Evolutionary conservation across 2,113 vertebrate species (phyloP).

Genomic region (Tinamus guttatus): DNA sequence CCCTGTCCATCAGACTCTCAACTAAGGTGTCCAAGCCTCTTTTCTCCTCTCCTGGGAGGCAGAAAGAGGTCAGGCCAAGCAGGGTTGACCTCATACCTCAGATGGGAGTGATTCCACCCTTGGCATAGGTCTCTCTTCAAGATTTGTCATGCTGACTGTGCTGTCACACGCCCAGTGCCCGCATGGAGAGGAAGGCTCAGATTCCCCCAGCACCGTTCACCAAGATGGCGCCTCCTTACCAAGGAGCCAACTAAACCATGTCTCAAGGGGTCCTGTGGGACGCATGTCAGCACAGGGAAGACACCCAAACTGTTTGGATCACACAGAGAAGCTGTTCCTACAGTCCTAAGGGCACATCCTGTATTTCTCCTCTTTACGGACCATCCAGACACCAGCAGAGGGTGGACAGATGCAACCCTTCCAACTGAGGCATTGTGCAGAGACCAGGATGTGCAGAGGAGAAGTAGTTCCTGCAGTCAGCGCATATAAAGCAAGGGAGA

Average conservation of each 20-base stretch:
- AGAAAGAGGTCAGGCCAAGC: neutral
- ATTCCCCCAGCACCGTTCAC: neutral
- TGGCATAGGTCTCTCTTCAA: neutral
- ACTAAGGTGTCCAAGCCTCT: neutral
- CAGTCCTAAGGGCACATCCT: neutral
- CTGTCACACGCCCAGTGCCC: neutral
- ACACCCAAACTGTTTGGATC: neutral
- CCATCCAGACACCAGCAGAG: neutral
- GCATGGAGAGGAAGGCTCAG: neutral
- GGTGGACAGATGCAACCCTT: neutral
- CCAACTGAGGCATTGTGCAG: neutral
- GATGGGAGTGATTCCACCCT: accelerated
- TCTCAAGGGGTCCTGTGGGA: neutral
- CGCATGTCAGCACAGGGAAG: neutral
- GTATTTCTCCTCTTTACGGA: accelerated
- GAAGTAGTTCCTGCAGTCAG: neutral
- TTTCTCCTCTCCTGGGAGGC: neutral
- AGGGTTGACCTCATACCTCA: neutral
- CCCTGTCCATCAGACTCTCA: neutral
- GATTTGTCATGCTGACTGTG: neutral
- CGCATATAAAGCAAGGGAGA: neutral
- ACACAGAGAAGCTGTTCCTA: neutral
- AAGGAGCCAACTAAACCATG: neutral
- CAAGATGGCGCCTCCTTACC: neutral
- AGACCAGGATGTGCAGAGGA: neutral